A percentile compares a stretch with the other conserved stretches of the same genome.
Conservation (phyloP, 2,888 invertebrate genomes). For the Alentia gelatinosa region DNA sequence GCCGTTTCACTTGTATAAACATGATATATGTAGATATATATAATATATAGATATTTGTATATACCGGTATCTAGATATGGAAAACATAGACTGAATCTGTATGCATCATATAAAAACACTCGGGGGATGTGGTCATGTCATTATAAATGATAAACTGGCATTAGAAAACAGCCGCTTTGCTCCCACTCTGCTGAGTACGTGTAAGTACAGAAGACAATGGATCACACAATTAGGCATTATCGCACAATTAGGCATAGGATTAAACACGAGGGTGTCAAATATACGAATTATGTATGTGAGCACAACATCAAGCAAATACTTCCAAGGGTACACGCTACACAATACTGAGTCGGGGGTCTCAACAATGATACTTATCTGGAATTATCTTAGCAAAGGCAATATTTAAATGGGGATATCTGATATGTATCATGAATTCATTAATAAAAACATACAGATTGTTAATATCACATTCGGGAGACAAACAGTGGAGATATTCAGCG, state of each 20-base stretch:
- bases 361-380: neutral
- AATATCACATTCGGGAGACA: neutral
- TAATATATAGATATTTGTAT: conserved; percentile 17
- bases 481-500: neutral
- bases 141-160: conserved; percentile 38
- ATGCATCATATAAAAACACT: conserved; percentile 41
- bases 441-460: neutral
- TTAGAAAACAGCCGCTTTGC: conserved; percentile 47
- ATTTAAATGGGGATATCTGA: neutral
- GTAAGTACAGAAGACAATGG: conserved; percentile 38
- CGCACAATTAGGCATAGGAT: neutral
- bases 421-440: conserved; percentile 8
- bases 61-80: neutral
- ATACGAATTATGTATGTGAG: neutral
- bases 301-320: conserved; percentile 22
- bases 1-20: conserved; percentile 3
- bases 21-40: neutral
- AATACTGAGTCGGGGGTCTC: conserved; percentile 13
- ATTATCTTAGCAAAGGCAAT: neutral
- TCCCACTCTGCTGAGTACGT: conserved; percentile 50
- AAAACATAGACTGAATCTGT: conserved; percentile 19
- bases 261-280: neutral
- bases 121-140: conserved; percentile 52
- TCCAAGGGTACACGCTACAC: neutral
- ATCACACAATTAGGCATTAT: conserved; percentile 20